Evolutionary conservation across 2,797 vertebrate species (phyloP), one percentile per base, ranked within the genome.

Genomic region (Chelidonichthys spinosus): DNA sequence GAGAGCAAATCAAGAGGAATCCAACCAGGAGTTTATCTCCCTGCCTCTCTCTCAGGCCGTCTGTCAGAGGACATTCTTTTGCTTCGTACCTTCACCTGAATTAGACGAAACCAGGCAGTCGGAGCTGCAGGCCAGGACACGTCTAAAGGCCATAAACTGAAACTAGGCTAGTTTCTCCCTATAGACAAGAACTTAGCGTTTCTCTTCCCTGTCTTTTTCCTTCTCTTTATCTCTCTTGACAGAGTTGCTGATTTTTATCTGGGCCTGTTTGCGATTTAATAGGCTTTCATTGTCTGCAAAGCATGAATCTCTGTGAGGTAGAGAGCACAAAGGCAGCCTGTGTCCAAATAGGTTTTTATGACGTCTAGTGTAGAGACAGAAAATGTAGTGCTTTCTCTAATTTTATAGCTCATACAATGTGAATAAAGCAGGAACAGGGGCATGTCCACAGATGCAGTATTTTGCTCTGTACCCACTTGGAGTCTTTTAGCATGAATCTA

Each of bases 111-210:
- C 82, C 80, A 18, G 59, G 79, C 81, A 86, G 83, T 84, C 65
- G 35, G 53, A 49, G 83, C 72, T 65, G 70, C 94, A 93, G 87
- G 94, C 88, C 56, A 39, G 63, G 90, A 72, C 94, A 91, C 49
- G 94, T 91, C 87, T 84, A 67, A 87, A 18, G 66, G 71, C 85
- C 81, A 71, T 72, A 66, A 80, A 90, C 78, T 90, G 87, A 93
- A 92, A 92, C 90, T 83, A 74, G 88, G 83, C 82, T 85, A 69
- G 74, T 69, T 82, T 75, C 82, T 87, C 85, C 81, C 82, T 47
- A 4, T 52, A 74, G 76, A 89, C 32, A 5, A 59, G 63, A 76
- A 39, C 63, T 4, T 68, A 6, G 53, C 63, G 47, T 14, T 35
- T 69, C 44, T 70, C 33, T 15, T 32, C 50, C 59, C 39, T 7